These are phyloP conservation scores for Ovis aries DNA, from an alignment of 2,113 vertebrate genomes.

Conservation along the genomic window ARS-UI_Ramb_v3.0 NC_056056.1:209813501-209814000, in stretches of 20 bases:
- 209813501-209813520: background rate
- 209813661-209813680: background rate
- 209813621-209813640: background rate
- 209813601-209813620: background rate
- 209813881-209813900: slow-evolving; percentile 74
- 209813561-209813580: background rate
- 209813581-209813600: background rate
- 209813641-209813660: background rate
- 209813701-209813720: background rate
- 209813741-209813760: slow-evolving; percentile 74
- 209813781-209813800: slow-evolving; percentile 18
- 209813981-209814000: background rate
- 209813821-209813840: slow-evolving; percentile 47
- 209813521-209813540: background rate
- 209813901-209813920: slow-evolving; percentile 70
- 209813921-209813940: slow-evolving; percentile 65
- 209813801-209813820: slow-evolving; percentile 65
- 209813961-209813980: background rate
- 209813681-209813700: background rate
- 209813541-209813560: background rate
- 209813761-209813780: slow-evolving; percentile 65
- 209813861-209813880: slow-evolving; percentile 47
- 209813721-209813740: slow-evolving; percentile 65
- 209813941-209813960: slow-evolving; percentile 55
- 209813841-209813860: slow-evolving; percentile 55